Conservation (phyloP, 2,113 vertebrate species). For the Nothobranchius furzeri region DNA sequence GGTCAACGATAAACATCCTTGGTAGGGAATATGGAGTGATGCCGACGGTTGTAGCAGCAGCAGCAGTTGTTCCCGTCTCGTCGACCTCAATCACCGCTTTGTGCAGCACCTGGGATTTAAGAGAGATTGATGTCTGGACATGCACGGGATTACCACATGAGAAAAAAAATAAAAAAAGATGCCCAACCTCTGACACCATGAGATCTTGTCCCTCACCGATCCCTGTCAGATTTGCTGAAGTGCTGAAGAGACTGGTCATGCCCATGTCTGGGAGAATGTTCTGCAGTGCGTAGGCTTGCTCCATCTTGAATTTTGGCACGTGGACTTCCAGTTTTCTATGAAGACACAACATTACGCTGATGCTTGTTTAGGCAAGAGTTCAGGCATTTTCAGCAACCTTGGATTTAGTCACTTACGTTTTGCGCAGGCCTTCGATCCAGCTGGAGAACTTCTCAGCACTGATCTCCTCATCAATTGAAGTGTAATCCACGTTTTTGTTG, state of each 20-base stretch:
- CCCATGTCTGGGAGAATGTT: constrained; percentile 83
- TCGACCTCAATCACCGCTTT: constrained; percentile 88
- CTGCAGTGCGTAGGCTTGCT: constrained; percentile 86
- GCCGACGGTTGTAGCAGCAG: constrained; percentile 75
- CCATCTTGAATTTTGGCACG: constrained; percentile 90
- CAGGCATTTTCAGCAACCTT: no score
- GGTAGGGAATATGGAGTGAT: constrained; percentile 84
- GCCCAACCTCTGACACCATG: constrained; percentile 84
- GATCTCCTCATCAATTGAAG: constrained; percentile 86
- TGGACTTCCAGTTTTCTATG: constrained; percentile 85
- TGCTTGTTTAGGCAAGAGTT: no score
- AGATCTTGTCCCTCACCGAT: constrained; percentile 73
- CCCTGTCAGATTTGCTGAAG: constrained; percentile 80
- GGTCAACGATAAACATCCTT: constrained; percentile 76
- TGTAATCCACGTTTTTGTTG: constrained; percentile 82
- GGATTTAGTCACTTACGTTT: constrained; percentile 48
- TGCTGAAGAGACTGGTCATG: constrained; percentile 80
- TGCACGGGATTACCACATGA: not conserved
- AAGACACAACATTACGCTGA: not conserved
- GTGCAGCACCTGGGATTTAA: constrained; percentile 82
- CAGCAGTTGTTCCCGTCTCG: constrained; percentile 85
- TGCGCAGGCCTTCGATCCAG: constrained; percentile 83
- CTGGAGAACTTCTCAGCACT: constrained; percentile 77
- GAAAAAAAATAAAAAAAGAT: not conserved
- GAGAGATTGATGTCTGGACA: constrained; percentile 4